Evolutionary conservation across 1,140 invertebrate species (phyloP).

Genomic region (Diachasmimorpha longicaudata): DNA sequence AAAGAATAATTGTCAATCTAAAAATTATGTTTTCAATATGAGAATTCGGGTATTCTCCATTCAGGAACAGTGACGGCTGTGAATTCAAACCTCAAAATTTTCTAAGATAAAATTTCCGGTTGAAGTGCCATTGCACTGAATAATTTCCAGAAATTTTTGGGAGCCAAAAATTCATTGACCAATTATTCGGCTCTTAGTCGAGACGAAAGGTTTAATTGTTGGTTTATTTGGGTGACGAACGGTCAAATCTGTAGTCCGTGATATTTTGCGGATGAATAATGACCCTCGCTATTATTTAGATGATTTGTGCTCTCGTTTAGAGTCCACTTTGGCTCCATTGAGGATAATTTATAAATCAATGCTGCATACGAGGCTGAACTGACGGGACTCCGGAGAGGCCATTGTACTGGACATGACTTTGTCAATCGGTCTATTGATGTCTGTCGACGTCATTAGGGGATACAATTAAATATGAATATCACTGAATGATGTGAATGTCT

Average conservation of each 20-base stretch:
- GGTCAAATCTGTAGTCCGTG: not conserved
- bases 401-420: not conserved
- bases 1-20: too few species aligned
- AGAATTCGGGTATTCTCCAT: too few species aligned
- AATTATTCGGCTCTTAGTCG: too few species aligned
- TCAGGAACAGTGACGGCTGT: too few species aligned
- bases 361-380: not conserved
- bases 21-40: too few species aligned
- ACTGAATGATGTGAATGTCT: not conserved
- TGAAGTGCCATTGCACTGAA: too few species aligned
- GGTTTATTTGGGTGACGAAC: not conserved
- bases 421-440: not conserved
- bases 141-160: too few species aligned
- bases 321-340: not conserved
- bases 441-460: not conserved
- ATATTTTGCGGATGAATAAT: not conserved
- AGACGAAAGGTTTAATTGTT: too few species aligned
- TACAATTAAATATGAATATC: not conserved
- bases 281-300: not conserved
- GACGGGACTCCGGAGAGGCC: not conserved
- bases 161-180: too few species aligned
- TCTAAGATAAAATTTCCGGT: too few species aligned
- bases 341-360: constrained; percentile 3
- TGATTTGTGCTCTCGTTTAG: not conserved
- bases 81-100: too few species aligned